These are phyloP conservation scores for Theonella swinhoei DNA, from an alignment of 37 sponge, comb jelly and placozoan species.

Conservation along the genomic window DNA sequence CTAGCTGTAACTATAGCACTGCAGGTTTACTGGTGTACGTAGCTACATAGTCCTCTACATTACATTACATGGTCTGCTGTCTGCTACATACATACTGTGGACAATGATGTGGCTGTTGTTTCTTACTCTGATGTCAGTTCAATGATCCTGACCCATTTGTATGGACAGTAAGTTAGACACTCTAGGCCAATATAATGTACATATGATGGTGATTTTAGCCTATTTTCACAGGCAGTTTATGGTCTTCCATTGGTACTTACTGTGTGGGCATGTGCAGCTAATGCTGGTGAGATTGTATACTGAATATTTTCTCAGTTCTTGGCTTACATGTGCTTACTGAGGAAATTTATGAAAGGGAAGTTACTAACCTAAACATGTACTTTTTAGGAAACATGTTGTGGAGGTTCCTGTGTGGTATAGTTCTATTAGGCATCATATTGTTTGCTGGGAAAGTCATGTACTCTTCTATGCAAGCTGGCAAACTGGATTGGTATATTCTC, in stretches of 20 bases:
- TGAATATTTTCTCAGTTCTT: too few relatives aligned
- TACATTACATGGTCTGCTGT: too few relatives aligned
- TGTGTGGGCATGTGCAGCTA: neutral
- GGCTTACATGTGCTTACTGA: too few relatives aligned
- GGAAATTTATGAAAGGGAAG: too few relatives aligned
- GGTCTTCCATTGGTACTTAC: constrained; percentile 16
- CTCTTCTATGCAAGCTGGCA: neutral
- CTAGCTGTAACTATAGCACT: neutral
- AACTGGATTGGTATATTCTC: neutral
- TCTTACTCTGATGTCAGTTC: constrained; percentile 3
- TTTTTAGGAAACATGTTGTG: constrained; percentile 15
- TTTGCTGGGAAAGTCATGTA: constrained; percentile 11
- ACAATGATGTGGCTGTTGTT: too few relatives aligned
- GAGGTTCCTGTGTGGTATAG: constrained; percentile 1
- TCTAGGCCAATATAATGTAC: neutral
- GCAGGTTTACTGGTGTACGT: too few relatives aligned
- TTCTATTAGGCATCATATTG: neutral
- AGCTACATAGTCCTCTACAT: too few relatives aligned
- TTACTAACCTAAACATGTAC: too few relatives aligned
- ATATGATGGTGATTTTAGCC: neutral
- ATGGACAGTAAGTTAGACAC: constrained; percentile 45
- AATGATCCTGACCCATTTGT: constrained; percentile 35
- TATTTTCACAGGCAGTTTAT: neutral
- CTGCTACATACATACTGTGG: too few relatives aligned
- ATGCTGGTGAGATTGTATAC: neutral